Conservation (phyloP, 1,140 invertebrate species). For the Megalonaias nervosa region DNA sequence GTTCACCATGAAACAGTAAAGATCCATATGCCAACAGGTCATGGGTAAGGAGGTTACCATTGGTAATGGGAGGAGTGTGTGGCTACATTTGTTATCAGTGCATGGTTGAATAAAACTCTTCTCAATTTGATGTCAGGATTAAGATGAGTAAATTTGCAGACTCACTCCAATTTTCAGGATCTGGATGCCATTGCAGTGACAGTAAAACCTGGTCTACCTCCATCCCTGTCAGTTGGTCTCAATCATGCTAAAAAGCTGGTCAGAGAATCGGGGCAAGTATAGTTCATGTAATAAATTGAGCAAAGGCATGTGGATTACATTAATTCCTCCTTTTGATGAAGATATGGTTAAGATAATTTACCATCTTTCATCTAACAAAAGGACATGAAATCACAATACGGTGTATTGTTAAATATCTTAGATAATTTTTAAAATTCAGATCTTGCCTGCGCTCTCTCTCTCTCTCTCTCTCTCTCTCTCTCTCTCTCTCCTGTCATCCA, state of each 20-base stretch:
- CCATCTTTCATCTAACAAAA: too few relatives aligned
- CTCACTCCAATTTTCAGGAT: constrained; percentile 71
- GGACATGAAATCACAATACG: too few relatives aligned
- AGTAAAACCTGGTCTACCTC: constrained; percentile 86
- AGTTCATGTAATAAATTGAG: too few relatives aligned
- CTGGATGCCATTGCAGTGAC: constrained; percentile 94
- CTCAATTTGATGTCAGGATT: not conserved
- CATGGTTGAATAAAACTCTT: not conserved
- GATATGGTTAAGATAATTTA: too few relatives aligned
- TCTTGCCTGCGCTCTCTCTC: too few relatives aligned
- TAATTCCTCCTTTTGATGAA: too few relatives aligned
- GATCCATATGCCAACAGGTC: not conserved
- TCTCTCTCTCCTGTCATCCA: too few relatives aligned
- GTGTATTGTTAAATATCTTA: too few relatives aligned
- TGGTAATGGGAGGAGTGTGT: not conserved
- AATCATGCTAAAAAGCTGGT: constrained; percentile 88
- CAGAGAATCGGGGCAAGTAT: constrained; percentile 70
- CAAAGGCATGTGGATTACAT: too few relatives aligned
- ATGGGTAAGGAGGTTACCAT: not conserved
- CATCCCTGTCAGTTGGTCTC: constrained; percentile 86
- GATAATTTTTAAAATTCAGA: too few relatives aligned
- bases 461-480: too few relatives aligned
- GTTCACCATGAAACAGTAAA: not conserved
- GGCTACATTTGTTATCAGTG: not conserved
- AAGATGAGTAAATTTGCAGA: not conserved